Evolutionary conservation across 2,888 invertebrate genomes (phyloP), one percentile per base, ranked within the genome.

Genomic region (Gryllus longicercus): DNA sequence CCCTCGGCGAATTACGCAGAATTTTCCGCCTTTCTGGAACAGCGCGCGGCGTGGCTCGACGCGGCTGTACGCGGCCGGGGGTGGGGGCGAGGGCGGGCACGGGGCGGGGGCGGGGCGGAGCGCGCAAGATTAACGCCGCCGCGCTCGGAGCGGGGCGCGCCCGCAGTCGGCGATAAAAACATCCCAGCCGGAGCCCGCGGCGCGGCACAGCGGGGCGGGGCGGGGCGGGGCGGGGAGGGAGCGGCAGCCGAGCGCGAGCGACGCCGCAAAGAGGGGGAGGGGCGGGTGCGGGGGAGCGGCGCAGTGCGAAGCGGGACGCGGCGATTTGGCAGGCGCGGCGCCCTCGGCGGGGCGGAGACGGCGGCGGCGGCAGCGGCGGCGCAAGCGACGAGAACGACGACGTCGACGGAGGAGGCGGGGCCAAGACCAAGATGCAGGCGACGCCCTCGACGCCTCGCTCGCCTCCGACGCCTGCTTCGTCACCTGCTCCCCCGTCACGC

Each of bases 81-180:
- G 63, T 4, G 63, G n/a, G 10, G 63, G 63, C 63, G n/a, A 63
- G 63, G 63, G 63, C n/a, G 63, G 63, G n/a, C n/a, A 14, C 63
- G 63, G 63, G 63, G n/a, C n/a, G 63, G 63, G 63, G 63, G 63
- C 38, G 63, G n/a, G 63, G 63, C 63, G 63, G 63, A 14, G 63
- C 63, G 63, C 63, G 63, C 63, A 63, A 63, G 63, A 63, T 63
- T 63, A 63, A 63, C 63, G 63, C 63, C 63, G 14, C 63, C 14
- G n/a, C 63, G 63, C 63, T 63, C 14, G n/a, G 63, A 14, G 63
- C 63, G 63, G n/a, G 38, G 63, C 63, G 63, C 63, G 63, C 63
- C 63, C 63, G 63, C 63, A 63, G 63, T 63, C 63, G 63, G 63
- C n/a, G 63, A 63, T 63, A 63, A 63, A 63, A 63, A 63, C 63